Evolutionary conservation across 2,888 invertebrate genomes (phyloP).

Genomic region (Zhuqinia jingwanae): DNA sequence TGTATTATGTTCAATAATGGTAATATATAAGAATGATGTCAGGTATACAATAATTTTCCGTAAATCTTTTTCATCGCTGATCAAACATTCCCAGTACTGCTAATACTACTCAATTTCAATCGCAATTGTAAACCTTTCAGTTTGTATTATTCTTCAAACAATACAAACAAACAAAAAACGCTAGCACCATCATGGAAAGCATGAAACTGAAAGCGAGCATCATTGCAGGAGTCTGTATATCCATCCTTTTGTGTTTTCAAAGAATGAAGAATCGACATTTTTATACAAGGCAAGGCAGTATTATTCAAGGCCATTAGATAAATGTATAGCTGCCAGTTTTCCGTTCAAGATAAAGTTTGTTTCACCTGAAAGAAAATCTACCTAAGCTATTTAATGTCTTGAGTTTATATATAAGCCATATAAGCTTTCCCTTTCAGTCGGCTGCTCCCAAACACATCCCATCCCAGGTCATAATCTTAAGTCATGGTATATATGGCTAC

Average conservation of each 20-base stretch:
- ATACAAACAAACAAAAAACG: not conserved
- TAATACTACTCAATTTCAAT: not conserved
- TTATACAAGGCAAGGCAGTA: not conserved
- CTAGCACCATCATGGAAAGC: not conserved
- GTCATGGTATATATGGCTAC: not conserved
- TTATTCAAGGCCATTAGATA: slow-evolving; percentile 40
- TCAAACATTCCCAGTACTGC: slow-evolving; percentile 12
- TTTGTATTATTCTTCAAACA: slow-evolving; percentile 9
- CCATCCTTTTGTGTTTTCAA: slow-evolving; percentile 20
- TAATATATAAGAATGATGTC: too few relatives aligned
- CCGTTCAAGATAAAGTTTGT: slow-evolving; percentile 8
- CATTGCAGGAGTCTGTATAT: not conserved
- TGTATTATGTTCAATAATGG: too few relatives aligned
- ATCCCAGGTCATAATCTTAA: slow-evolving; percentile 14
- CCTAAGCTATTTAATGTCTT: not conserved
- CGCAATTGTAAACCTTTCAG: not conserved
- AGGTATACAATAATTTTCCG: not conserved
- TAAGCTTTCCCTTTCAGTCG: slow-evolving; percentile 12
- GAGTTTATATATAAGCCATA: not conserved
- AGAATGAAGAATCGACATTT: not conserved
- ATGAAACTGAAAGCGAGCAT: too few relatives aligned
- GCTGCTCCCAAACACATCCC: not conserved
- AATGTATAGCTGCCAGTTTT: slow-evolving; percentile 30
- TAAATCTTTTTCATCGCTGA: slow-evolving; percentile 18
- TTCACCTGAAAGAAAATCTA: slow-evolving; percentile 8